Conservation (phyloP, 2,113 vertebrate species). For the Scomber colias region DNA sequence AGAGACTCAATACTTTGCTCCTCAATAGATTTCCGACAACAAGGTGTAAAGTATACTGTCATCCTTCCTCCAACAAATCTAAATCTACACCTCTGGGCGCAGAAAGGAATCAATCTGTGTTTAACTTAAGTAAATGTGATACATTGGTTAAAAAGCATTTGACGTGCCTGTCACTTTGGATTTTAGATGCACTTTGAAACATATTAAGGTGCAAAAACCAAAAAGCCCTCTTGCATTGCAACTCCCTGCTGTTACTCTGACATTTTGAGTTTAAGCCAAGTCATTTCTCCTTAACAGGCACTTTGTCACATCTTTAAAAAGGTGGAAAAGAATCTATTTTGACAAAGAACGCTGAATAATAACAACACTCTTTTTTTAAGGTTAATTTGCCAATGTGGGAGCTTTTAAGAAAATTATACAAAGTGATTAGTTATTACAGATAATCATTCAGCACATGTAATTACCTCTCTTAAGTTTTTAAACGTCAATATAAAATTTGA, state of each 20-base stretch:
- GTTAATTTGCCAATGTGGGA: not conserved
- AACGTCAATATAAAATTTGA: slow-evolving; percentile 2
- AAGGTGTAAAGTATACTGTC: slow-evolving; percentile 7
- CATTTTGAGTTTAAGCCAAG: slow-evolving; percentile 29
- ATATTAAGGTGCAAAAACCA: slow-evolving; percentile 10
- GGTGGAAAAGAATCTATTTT: not conserved
- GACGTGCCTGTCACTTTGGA: slow-evolving; percentile 43
- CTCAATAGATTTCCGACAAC: slow-evolving; percentile 7
- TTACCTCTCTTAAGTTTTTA: slow-evolving; percentile 4
- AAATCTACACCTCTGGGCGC: not conserved
- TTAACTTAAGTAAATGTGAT: slow-evolving; percentile 33
- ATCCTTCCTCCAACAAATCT: slow-evolving; percentile 6
- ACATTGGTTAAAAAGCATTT: slow-evolving; percentile 8
- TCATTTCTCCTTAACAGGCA: slow-evolving; percentile 1
- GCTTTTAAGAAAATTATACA: slow-evolving; percentile 31
- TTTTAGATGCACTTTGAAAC: slow-evolving; percentile 35
- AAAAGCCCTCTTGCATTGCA: slow-evolving; percentile 4
- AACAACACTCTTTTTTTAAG: not conserved
- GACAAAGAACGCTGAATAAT: not conserved
- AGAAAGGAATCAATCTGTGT: slow-evolving; percentile 48
- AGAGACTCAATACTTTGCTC: not conserved
- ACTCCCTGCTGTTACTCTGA: slow-evolving; percentile 25
- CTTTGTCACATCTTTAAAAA: slow-evolving; percentile 21
- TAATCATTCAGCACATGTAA: slow-evolving; percentile 37
- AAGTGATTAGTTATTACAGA: slow-evolving; percentile 45